These are phyloP conservation scores for Drosophila barbarae DNA, from an alignment of 2,888 invertebrate genomes.

Conservation along the genomic window DNA sequence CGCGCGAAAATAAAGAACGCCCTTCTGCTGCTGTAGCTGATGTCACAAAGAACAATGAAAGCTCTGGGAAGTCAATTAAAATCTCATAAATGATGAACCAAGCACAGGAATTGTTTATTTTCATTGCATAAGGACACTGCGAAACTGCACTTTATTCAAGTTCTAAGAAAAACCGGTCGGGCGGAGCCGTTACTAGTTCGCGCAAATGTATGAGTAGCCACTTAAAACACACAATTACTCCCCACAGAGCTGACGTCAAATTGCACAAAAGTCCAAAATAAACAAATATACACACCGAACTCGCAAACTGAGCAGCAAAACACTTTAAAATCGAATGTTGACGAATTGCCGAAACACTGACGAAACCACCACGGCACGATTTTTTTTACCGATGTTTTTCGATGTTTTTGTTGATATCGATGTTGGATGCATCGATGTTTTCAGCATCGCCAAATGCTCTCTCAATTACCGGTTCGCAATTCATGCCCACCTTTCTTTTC, in stretches of 20 bases:
- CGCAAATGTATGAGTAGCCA: background rate
- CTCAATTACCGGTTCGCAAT: too few relatives aligned
- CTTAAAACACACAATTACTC: constrained; percentile 5
- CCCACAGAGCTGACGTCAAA: background rate
- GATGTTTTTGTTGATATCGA: too few relatives aligned
- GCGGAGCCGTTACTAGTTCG: constrained; percentile 7
- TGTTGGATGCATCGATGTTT: too few relatives aligned
- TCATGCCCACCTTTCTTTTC: too few relatives aligned
- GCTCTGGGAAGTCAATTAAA: background rate
- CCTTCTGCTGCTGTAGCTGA: background rate
- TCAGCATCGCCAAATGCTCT: too few relatives aligned
- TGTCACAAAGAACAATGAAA: constrained; percentile 6
- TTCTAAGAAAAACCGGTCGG: constrained; percentile 30
- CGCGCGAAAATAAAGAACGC: constrained; percentile 19
- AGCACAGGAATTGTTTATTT: background rate
- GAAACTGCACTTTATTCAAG: background rate
- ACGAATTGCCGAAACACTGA: too few relatives aligned
- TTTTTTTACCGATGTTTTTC: too few relatives aligned
- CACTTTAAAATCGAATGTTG: too few relatives aligned
- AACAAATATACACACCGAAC: constrained; percentile 21
- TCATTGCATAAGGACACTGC: constrained; percentile 3
- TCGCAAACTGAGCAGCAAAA: background rate
- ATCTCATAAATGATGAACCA: background rate
- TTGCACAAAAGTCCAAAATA: constrained; percentile 6
- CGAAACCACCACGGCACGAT: too few relatives aligned